Evolutionary conservation across 2,888 invertebrate species (phyloP).

Genomic region (Xiphydria camelus): DNA sequence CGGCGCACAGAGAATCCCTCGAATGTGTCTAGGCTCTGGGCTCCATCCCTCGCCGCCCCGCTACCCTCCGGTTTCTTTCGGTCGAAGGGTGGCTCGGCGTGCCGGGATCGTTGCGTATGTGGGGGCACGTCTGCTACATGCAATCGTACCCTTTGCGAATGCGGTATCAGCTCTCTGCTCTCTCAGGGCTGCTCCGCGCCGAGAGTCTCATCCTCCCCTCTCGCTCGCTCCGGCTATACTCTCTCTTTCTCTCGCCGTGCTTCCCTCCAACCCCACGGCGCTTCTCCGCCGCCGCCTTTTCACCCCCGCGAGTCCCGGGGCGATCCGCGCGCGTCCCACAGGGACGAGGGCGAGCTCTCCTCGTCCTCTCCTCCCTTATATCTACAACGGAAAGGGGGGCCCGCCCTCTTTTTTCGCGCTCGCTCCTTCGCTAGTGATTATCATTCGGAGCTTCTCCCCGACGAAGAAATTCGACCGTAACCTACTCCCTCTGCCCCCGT

Average conservation of each 20-base stretch:
- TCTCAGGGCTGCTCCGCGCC: too few relatives aligned
- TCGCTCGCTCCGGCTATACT: too few relatives aligned
- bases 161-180: conserved; percentile 9
- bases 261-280: not conserved
- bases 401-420: not conserved
- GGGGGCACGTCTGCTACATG: conserved; percentile 7
- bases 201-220: too few relatives aligned
- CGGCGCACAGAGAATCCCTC: too few relatives aligned
- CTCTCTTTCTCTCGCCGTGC: not conserved
- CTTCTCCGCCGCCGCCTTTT: not conserved
- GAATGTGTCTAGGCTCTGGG: too few relatives aligned
- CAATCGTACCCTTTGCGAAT: conserved; percentile 9
- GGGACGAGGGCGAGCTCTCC: not conserved
- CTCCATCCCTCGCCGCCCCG: too few relatives aligned
- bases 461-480: too few relatives aligned
- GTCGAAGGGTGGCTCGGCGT: not conserved
- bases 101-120: conserved; percentile 5
- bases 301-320: not conserved
- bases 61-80: not conserved
- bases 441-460: too few relatives aligned
- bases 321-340: too few relatives aligned
- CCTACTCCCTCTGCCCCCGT: too few relatives aligned
- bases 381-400: not conserved
- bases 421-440: too few relatives aligned
- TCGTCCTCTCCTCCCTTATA: not conserved